Evolutionary conservation across 2,888 invertebrate species (phyloP).

Genomic region (Danaus chrysippus): DNA sequence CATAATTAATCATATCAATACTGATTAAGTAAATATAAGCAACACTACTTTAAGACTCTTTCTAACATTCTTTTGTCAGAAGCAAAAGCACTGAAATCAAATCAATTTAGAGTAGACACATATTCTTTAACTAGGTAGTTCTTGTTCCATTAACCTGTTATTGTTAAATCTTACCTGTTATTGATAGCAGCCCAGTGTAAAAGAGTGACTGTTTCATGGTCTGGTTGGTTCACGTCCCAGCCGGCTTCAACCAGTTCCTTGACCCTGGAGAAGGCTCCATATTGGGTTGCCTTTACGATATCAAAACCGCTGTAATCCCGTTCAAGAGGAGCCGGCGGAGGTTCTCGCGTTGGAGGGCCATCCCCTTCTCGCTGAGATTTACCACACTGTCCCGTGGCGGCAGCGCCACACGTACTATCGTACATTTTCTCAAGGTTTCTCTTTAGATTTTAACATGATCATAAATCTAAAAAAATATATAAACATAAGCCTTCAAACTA

Average conservation of each 20-base stretch:
- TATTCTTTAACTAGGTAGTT: not conserved
- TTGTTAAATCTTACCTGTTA: constrained; percentile 79
- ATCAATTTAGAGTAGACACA: too few relatives aligned
- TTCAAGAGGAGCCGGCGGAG: constrained; percentile 79
- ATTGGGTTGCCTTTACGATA: constrained; percentile 97
- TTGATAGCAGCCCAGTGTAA: constrained; percentile 99
- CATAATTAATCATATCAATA: too few relatives aligned
- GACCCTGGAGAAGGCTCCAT: constrained; percentile 91
- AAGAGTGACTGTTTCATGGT: constrained; percentile 96
- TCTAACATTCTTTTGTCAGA: too few relatives aligned
- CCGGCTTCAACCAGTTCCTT: constrained; percentile 94
- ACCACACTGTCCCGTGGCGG: constrained; percentile 82
- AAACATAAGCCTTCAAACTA: constrained; percentile 19
- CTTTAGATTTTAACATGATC: constrained; percentile 21
- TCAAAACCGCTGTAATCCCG: constrained; percentile 90
- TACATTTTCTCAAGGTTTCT: constrained; percentile 71
- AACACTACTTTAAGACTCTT: too few relatives aligned
- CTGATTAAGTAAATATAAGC: too few relatives aligned
- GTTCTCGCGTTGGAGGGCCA: constrained; percentile 80
- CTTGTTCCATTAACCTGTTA: not conserved
- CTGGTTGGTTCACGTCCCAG: constrained; percentile 95
- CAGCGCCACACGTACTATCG: constrained; percentile 85
- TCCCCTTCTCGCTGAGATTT: constrained; percentile 81
- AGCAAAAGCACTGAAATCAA: too few relatives aligned
- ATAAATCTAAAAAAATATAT: constrained; percentile 13